Evolutionary conservation across 1,140 invertebrate species (phyloP), one percentile per base, ranked within the genome.

Genomic region (Choristoneura fumiferana): DNA sequence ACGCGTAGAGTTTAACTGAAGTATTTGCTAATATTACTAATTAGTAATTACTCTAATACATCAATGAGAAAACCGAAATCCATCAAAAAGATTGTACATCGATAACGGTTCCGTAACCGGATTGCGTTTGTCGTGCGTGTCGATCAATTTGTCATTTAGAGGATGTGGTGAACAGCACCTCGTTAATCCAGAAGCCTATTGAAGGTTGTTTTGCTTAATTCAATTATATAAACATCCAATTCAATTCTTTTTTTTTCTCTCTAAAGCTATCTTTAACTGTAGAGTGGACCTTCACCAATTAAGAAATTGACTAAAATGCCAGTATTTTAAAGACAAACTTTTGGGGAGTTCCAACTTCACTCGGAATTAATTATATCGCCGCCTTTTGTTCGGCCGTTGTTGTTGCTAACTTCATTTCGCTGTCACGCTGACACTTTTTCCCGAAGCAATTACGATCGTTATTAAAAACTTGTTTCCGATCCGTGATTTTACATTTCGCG

Each of bases 401-500:
- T 45, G 40, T 45, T 45, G 40, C 17, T 45, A 45, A 53, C 29
- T 33, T 34, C 13, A 33, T 33, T 15, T 10, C 33, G 33, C 49
- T 53, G 6, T 53, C 12, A 35, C 49, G 22, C 12, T n/a, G 49
- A 35, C 22, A 34, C 12, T 57, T 61, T 49, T 55, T 36, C 29
- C 43, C 63, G 64, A 71, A 71, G 63, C 69, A 60, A 64, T 73
- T 68, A 70, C 70, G 69, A 73, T 72, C 67, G 73, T 73, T 78
- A 80, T 72, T 71, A 75, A 75, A 79, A 82, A 71, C 67, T 69
- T 74, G 72, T 68, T 62, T 69, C 60, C 75, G 75, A 81, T 75
- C 77, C 70, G 69, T 72, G 71, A 78, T 78, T 81, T 75, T 72
- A 73, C 76, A 78, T 80, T 80, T 74, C 69, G 68, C 67, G 63